Conservation (phyloP, 2,797 vertebrate species). For the Notamacropus eugenii region DNA sequence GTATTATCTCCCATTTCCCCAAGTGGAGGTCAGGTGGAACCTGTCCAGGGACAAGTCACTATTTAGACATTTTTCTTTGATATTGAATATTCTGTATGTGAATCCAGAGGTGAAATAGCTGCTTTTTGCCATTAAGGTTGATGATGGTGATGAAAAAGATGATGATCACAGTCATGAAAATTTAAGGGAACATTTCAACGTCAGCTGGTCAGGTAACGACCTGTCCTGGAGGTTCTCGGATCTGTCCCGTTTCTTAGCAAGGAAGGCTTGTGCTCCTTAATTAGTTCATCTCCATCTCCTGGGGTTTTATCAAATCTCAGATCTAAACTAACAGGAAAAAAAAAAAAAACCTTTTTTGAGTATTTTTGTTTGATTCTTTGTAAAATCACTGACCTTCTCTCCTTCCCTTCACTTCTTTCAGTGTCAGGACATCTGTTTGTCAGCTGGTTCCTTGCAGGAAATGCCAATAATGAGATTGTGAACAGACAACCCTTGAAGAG, state of each 20-base stretch:
- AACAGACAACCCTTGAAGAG: background rate
- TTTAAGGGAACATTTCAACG: background rate
- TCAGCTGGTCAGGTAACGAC: background rate
- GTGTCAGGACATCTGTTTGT: background rate
- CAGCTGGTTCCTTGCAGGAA: background rate
- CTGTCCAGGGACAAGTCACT: background rate
- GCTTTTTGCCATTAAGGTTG: background rate
- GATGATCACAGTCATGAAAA: background rate
- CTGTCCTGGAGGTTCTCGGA: background rate
- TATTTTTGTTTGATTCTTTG: background rate
- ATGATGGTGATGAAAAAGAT: background rate
- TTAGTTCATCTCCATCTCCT: background rate
- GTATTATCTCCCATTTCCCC: background rate
- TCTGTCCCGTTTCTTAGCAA: background rate
- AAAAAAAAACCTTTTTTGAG: background rate
- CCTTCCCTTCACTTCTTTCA: background rate
- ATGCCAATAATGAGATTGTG: background rate
- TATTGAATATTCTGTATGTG: background rate
- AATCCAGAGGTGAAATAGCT: background rate
- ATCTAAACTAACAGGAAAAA: background rate
- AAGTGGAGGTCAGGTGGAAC: background rate
- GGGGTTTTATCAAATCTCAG: background rate
- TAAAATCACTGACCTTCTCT: background rate
- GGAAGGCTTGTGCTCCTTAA: background rate
- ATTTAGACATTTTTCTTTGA: background rate